Evolutionary conservation across 2,888 invertebrate species (phyloP), one percentile per base, ranked within the genome.

Genomic region (Tetropium fuscum): DNA sequence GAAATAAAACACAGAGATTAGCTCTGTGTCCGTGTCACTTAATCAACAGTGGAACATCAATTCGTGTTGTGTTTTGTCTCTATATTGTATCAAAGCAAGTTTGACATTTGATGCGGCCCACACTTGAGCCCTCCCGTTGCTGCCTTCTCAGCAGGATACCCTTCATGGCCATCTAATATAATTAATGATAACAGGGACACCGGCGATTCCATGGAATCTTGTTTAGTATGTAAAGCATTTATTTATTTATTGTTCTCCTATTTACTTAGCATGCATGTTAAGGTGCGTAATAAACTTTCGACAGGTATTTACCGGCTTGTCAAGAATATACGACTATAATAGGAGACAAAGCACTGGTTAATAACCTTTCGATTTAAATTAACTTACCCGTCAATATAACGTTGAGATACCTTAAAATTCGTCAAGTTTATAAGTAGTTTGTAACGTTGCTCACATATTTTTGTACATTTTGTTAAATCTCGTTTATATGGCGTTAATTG

Each of bases 21-120:
- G 19, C 48, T 10, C 7, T n/a, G 22, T 11, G 20, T 49, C 43
- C 57, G 6, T 51, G 60, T 64, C 61, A 59, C 57, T 58, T 59
- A 59, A 64, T 65, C 61, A 65, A 65, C 60, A 62, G 56, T 32
- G 19, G 60, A 65, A 63, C 59, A 58, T 60, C 58, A 60, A 60
- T 55, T 54, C 62, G 47, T 63, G 62, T 63, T 38, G 16, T 44
- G 58, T 59, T 60, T 62, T 63, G 65, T 65, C 65, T 63, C 32
- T 47, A 55, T 48, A 40, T 49, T 53, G 58, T 49, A 60, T 63
- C 62, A 34, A 11, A 55, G 54, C 38, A 45, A 36, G 38, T 65
- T 62, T 65, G 65, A 65, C 60, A 60, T 54, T 58, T 60, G 58
- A 58, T 55, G 58, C 45, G 45, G 58, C 53, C 58, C 57, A 57